phyloP scores from a whole-genome alignment of 1,140 invertebrate species.

The Triops longicaudatus region DNA sequence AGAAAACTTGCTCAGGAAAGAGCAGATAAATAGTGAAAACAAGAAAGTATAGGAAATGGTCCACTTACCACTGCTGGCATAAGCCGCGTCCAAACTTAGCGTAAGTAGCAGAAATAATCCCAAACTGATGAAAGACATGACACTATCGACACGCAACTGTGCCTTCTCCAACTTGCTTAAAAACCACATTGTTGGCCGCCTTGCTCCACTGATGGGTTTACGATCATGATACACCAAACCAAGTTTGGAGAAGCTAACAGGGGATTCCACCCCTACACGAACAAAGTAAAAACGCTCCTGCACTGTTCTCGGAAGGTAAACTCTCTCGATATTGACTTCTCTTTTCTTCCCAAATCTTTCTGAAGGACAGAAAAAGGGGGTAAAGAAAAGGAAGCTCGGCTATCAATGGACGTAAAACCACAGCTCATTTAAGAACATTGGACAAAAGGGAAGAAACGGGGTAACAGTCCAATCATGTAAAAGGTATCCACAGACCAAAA shows the following conservation, averaged over 20 bases:
- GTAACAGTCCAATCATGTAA: not conserved
- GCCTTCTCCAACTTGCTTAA: not conserved
- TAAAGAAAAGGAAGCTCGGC: not conserved
- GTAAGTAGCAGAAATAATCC: constrained; percentile 7
- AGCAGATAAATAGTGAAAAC: not conserved
- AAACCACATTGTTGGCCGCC: not conserved
- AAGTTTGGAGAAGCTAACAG: not conserved
- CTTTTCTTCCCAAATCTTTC: not conserved
- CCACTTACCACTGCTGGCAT: not conserved
- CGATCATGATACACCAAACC: not conserved
- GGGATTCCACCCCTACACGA: not conserved
- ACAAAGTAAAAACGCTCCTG: not conserved
- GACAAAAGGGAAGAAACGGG: not conserved
- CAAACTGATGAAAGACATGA: constrained; percentile 8
- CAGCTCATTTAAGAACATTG: not conserved
- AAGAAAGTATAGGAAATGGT: not conserved
- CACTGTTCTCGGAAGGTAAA: not conserved
- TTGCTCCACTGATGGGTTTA: not conserved
- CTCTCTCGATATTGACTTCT: not conserved
- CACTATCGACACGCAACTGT: not conserved
- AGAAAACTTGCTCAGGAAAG: too few species aligned
- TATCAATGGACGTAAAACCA: constrained; percentile 8
- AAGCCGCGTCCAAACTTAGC: not conserved
- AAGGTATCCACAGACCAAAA: not conserved
- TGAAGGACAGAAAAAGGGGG: not conserved